Evolutionary conservation across 2,113 vertebrate species (phyloP).

Genomic region (Camelus dromedarius): DNA sequence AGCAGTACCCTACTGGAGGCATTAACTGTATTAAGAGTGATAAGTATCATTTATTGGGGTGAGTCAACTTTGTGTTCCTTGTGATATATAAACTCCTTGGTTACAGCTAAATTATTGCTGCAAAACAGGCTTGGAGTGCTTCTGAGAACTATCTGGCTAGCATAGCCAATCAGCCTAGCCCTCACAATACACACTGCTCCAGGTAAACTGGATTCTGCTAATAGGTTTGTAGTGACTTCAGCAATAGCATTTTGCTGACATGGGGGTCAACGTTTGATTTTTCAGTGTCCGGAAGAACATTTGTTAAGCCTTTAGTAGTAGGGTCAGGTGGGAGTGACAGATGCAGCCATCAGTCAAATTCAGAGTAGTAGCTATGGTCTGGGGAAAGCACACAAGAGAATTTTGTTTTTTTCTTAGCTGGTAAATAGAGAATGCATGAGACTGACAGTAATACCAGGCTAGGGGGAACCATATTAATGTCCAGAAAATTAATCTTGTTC

Average conservation of each 20-base stretch:
- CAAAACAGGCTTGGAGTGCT: neutral
- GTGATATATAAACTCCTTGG: neutral
- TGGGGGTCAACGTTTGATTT: neutral
- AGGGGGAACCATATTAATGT: neutral
- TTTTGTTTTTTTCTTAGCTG: neutral
- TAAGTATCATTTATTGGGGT: neutral
- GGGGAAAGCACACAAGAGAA: neutral
- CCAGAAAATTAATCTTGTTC: conserved; percentile 22
- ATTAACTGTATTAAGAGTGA: neutral
- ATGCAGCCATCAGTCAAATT: neutral
- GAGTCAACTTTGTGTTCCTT: neutral
- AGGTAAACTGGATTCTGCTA: neutral
- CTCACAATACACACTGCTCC: neutral
- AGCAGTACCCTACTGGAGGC: neutral
- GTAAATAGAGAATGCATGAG: neutral
- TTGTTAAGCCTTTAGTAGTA: conserved; percentile 4
- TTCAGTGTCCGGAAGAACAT: neutral
- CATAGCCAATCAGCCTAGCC: neutral
- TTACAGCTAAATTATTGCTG: neutral
- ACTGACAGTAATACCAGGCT: neutral
- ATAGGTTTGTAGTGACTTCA: neutral
- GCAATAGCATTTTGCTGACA: neutral
- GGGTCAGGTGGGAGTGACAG: neutral
- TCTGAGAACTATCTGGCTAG: neutral
- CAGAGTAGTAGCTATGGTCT: neutral